phyloP scores from a whole-genome alignment of 2,797 vertebrate species.

The Euphonia xanthogaster region DNA sequence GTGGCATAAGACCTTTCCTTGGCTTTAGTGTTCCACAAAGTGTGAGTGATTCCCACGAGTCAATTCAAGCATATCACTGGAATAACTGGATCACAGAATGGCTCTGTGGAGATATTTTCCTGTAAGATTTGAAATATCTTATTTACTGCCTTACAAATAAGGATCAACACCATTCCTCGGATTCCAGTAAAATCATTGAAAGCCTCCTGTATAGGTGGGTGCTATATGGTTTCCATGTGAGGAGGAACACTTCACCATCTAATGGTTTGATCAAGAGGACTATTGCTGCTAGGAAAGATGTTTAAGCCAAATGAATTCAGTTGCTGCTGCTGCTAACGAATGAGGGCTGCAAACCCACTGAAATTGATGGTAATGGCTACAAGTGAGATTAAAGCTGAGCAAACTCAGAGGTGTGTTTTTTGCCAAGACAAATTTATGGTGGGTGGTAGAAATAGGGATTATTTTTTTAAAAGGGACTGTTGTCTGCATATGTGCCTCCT shows the following conservation, averaged over 20 bases:
- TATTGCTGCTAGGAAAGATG: not conserved
- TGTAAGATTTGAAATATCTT: not conserved
- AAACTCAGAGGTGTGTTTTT: not conserved
- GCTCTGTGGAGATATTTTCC: not conserved
- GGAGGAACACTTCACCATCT: not conserved
- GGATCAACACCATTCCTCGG: not conserved
- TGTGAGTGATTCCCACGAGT: not conserved
- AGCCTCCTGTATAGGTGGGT: not conserved
- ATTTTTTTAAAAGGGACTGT: not conserved
- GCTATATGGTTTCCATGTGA: not conserved
- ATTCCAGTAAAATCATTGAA: not conserved
- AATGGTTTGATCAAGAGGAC: not conserved
- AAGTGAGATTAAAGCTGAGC: not conserved
- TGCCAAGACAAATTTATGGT: not conserved
- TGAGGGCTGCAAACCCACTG: not conserved
- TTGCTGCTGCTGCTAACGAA: not conserved
- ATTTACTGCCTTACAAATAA: not conserved
- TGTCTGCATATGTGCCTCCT: not conserved
- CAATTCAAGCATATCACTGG: not conserved
- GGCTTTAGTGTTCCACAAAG: not conserved
- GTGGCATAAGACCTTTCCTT: not conserved
- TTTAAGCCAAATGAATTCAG: not conserved
- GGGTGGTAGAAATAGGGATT: not conserved
- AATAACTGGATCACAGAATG: not conserved
- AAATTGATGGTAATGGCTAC: not conserved